phyloP scores from a whole-genome alignment of 2,113 vertebrate species.

The Mustelus asterias region DNA sequence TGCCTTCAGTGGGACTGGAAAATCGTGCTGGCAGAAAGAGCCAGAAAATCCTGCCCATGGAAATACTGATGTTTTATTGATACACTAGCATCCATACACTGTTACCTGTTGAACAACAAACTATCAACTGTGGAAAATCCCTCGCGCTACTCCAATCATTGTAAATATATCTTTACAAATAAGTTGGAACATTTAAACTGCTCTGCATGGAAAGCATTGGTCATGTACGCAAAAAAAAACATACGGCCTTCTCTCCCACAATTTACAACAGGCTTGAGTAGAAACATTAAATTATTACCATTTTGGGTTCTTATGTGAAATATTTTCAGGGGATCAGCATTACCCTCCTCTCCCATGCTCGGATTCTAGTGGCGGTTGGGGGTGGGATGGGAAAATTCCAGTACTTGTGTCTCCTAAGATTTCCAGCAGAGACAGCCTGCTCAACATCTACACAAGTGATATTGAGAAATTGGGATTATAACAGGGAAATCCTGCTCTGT shows the following conservation, averaged over 20 bases:
- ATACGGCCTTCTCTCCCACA: background rate
- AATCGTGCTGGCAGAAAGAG: too few species aligned
- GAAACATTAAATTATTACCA: background rate
- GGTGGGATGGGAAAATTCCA: too few species aligned
- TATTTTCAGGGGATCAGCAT: background rate
- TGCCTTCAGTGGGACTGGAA: too few species aligned
- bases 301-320: background rate
- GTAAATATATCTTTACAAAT: background rate
- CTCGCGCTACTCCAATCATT: background rate
- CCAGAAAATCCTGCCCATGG: too few species aligned
- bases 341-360: background rate
- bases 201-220: background rate
- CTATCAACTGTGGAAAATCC: background rate
- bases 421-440: background rate
- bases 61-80: background rate
- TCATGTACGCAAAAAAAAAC: background rate
- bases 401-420: background rate
- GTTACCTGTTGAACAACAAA: background rate
- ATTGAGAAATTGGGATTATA: background rate
- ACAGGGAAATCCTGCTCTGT: background rate
- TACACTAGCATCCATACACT: too few species aligned
- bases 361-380: too few species aligned
- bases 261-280: background rate
- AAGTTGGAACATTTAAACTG: background rate
- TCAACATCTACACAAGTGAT: background rate